Base-by-base conservation (phyloP, 2,888 invertebrate species). In the Thera obeliscata region DNA sequence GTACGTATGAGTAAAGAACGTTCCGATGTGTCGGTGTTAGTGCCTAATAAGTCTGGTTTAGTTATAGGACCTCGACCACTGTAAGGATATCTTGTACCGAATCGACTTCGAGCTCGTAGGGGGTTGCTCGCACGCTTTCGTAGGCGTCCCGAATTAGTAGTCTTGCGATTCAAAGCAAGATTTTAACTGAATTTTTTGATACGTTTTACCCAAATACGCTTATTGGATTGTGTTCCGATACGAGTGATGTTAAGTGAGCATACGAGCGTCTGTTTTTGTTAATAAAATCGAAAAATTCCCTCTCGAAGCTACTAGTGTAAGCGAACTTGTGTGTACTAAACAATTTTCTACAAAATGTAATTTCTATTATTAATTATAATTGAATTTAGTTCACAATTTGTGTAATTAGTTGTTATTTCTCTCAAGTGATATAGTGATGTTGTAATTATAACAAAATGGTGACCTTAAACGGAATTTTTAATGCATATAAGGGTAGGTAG, bases 401-500 rank as follows among this genome's bases (percentile, higher is more conserved):
- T 83, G 84, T 89, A 88, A 86, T 85, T 88, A 88, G 87, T 88
- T 90, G 83, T 69, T 49, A 86, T 88, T 85, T 88, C 82, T 89
- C 86, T 88, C 88, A 90, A 91, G 93, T 92, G 93, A 93, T 93
- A 91, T 88, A 88, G 81, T 85, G 82, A 87, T 80, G 86, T 85
- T 88, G 89, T 88, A 88, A 86, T 87, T 83, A 83, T 88, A 87
- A 89, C 85, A 86, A 89, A 88, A 90, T 87, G 85, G 90, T 92
- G 92, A 90, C 91, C 91, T 92, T 92, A 87, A 86, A 86, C 85
- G 90, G 89, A 89, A 91, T 92, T 91, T 87, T 89, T 87, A 86
- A 91, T 88, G 88, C 89, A 90, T 87, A 82, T 91, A 91, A 92
- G 91, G 88, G 89, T 92, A 91, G 91, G 80, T 91, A 90, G 88